Base-by-base conservation (phyloP, 1,140 invertebrate species). In the Brachionus rotundiformis region DNA sequence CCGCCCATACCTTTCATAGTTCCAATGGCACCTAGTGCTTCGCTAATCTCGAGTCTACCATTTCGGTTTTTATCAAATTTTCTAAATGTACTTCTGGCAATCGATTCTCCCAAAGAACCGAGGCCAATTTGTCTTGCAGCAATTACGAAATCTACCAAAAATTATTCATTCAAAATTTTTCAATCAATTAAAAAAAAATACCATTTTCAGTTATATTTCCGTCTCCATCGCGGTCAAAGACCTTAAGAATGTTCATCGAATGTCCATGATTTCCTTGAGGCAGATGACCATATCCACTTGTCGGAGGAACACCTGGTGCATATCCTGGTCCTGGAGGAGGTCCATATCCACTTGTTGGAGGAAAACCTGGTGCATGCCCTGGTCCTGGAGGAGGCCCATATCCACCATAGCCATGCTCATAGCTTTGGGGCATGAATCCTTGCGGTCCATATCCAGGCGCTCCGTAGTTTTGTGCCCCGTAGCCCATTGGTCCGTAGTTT, bases 151-250 rank as follows among this genome's bases (percentile, higher is more conserved):
- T 79, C 76, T 79, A 1, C 31, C 31, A 8, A 27, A 59, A 39
- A 25, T n/a, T n/a, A 3, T 31, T n/a, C 6, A 27, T 25, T 41
- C 11, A 79, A 79, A n/a, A n/a, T n/a, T 33, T 13, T 47, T 47
- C 23, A 16, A 39, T 49, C 13, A 29, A 33, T 5, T 79, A 29
- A 59, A 33, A 13, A 49, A 19, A 7, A 54, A 23, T 59, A 79
- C 76, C 76, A 79, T 79, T 79, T 59, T 79, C 76, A 19, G 76
- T 79, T 27, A 79, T 79, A 19, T 59, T 54, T 79, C 76, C 76
- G 13, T 79, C 76, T 54, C 76, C 76, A 59, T 79, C 76, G 54
- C 47, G 19, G 59, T 79, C 76, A 31, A 79, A 79, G n/a, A 23
- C 36, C 59, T 79, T 79, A 4, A 79, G 54, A 61, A 79, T 59